phyloP scores from a whole-genome alignment of 2,797 vertebrate genomes.

The Zonotrichia albicollis region DNA sequence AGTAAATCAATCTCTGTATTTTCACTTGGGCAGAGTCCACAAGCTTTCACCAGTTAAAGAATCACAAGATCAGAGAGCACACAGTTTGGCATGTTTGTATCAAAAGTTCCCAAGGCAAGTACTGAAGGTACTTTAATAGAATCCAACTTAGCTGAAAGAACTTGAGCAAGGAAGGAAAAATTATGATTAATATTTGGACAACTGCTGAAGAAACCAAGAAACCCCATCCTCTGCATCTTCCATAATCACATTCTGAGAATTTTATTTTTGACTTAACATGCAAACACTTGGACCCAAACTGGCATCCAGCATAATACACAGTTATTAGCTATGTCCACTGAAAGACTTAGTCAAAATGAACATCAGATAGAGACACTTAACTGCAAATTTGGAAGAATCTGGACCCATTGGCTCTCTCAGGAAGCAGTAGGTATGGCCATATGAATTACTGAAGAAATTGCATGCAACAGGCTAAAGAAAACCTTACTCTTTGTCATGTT shows the following conservation, averaged over 20 bases:
- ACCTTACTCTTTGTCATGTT: neutral
- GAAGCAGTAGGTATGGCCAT: neutral
- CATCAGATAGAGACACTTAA: neutral
- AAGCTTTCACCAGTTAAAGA: constrained; percentile 46
- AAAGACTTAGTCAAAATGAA: neutral
- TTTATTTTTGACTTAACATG: neutral
- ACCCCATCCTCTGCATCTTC: neutral
- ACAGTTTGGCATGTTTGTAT: neutral
- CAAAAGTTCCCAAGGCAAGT: neutral
- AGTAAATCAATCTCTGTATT: neutral
- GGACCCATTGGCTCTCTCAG: neutral
- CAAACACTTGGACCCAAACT: neutral
- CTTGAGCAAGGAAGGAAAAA: neutral
- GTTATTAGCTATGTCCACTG: neutral
- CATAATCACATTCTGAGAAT: neutral
- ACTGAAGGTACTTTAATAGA: neutral
- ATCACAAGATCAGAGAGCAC: neutral
- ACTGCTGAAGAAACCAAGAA: neutral
- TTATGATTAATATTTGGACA: neutral
- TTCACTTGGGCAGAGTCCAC: constrained; percentile 1
- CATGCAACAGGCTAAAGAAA: neutral
- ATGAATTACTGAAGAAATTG: neutral
- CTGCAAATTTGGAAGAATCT: neutral
- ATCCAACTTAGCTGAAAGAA: neutral
- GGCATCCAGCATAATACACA: neutral